Base-by-base conservation (phyloP, 2,113 vertebrate genomes). In the Dendropsophus ebraccatus region DNA sequence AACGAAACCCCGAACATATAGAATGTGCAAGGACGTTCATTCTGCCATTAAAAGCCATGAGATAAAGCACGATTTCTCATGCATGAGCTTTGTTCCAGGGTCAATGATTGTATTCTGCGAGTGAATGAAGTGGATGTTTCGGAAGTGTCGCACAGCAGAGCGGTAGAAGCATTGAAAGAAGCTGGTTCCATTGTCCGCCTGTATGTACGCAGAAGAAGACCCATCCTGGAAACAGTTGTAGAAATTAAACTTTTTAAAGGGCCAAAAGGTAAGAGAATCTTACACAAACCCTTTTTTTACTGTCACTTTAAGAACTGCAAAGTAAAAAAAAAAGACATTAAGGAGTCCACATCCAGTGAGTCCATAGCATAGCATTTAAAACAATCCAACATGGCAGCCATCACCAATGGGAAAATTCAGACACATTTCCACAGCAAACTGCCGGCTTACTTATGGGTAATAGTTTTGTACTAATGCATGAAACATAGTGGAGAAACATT, bases 191-290 rank as follows among this genome's bases (percentile, higher is more conserved):
- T 98, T 0, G 98, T 99, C 1, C 93, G 95, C 0, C 91, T 99
- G 49, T 98, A 99, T 0, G 97, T 99, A 21, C 96, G 97, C 2
- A 93, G 98, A 87, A 96, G 97, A 54, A 94, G 97, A 88, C 97
- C 97, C 2, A 97, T 97, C 93, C 93, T 98, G 89, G 98, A 99
- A 92, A 98, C 98, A 2, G 94, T 99, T 23, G 94, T 96, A 28
- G 98, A 99, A 91, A 97, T 99, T 91, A 98, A 99, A 91, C 94
- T 99, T 84, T 95, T 97, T 90, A 99, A 99, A 94, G 97, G 97
- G 87, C 97, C 97, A 88, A 99, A 99, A 97, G 98, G 98, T 99
- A 95, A 88, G 37, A 10, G 30, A 25, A 14, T n/a, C 4, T 1
- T 99, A 95, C 87, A 37, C 2, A 65, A 11, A 14, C 2, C 7